Conservation (phyloP, 2,797 vertebrate genomes). For the Pitangus sulphuratus region DNA sequence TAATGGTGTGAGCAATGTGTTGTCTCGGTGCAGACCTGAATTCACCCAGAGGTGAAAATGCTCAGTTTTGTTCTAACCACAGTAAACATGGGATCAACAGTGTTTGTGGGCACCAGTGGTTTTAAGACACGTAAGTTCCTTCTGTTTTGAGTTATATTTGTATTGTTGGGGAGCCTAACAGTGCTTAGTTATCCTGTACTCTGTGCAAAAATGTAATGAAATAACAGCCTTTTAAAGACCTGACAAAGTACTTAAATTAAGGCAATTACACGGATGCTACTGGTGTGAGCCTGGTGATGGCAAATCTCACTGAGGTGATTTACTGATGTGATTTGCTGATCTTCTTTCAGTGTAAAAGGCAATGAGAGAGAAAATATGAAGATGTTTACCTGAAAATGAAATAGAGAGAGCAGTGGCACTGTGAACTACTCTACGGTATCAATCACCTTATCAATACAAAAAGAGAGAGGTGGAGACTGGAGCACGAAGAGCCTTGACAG, state of each 20-base stretch:
- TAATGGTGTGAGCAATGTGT: neutral
- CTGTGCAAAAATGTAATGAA: neutral
- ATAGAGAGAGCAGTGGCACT: neutral
- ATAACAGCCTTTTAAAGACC: neutral
- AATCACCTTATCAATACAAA: fast-evolving
- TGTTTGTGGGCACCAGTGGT: neutral
- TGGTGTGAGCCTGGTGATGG: neutral
- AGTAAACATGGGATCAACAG: neutral
- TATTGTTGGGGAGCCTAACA: neutral
- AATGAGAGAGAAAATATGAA: neutral
- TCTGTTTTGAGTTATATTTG: neutral
- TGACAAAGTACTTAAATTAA: neutral
- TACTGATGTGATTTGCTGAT: neutral
- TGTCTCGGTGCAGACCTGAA: neutral
- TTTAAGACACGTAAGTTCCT: neutral
- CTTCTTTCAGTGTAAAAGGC: neutral
- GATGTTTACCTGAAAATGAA: neutral
- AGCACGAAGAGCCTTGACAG: neutral
- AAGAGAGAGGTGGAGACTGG: neutral
- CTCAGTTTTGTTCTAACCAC: neutral
- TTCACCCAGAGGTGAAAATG: neutral
- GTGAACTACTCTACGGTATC: neutral
- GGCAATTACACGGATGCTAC: neutral
- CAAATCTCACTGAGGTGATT: neutral
- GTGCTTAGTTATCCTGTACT: fast-evolving